A percentile compares a stretch with the other conserved stretches of the same genome.
These are phyloP conservation scores for Oxyteleia sp. DNA, from an alignment of 2,888 invertebrate species.

Conservation along the genomic window DNA sequence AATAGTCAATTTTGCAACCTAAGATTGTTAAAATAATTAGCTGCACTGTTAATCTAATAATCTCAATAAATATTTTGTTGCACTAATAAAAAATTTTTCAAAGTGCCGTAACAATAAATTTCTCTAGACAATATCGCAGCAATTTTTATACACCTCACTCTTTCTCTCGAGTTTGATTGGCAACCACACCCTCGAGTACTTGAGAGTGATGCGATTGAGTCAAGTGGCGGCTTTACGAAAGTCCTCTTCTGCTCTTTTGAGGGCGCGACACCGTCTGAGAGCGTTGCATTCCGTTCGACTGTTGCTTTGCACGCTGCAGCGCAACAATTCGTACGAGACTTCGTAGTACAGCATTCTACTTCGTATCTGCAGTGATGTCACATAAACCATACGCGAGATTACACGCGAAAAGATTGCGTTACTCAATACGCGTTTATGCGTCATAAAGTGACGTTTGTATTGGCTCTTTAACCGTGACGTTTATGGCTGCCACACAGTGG, in stretches of 20 bases:
- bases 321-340: constrained; percentile 3
- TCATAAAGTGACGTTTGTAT: constrained; percentile 50
- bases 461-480: constrained; percentile 41
- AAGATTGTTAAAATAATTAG: too few relatives aligned
- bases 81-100: too few relatives aligned
- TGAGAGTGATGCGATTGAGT: constrained; percentile 43
- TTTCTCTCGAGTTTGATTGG: constrained; percentile 44
- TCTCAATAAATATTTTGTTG: too few relatives aligned
- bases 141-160: neutral
- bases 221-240: constrained; percentile 59
- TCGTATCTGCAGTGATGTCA: constrained; percentile 25
- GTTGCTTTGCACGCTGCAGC: neutral
- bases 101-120: constrained; percentile 24
- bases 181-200: constrained; percentile 47
- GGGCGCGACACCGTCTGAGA: constrained; percentile 41
- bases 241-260: constrained; percentile 58
- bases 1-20: too few relatives aligned
- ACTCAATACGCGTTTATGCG: constrained; percentile 47
- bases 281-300: constrained; percentile 3
- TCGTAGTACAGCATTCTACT: constrained; percentile 8
- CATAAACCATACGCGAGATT: constrained; percentile 53
- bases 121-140: constrained; percentile 7
- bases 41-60: too few relatives aligned
- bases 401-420: constrained; percentile 49
- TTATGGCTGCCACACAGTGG: constrained; percentile 18